Conservation (phyloP, 2,797 vertebrate species). For the Onychomys leucogaster region DNA sequence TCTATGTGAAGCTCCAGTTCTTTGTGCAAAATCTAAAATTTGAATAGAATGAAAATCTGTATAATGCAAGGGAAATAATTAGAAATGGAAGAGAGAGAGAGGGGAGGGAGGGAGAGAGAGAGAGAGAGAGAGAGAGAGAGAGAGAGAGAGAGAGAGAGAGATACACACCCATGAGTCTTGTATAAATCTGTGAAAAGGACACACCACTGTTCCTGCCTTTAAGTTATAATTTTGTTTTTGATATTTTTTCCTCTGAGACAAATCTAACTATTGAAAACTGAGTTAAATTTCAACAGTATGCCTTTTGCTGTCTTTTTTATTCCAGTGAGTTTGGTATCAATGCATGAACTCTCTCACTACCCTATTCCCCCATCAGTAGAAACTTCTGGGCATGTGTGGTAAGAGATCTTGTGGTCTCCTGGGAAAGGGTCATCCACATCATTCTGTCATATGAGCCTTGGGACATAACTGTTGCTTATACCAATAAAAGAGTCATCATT, state of each 20-base stretch:
- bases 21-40: not conserved
- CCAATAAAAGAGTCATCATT: not conserved
- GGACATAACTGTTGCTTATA: not conserved
- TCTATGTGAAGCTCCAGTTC: not conserved
- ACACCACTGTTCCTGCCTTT: not conserved
- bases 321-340: not conserved
- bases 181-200: not conserved
- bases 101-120: not conserved
- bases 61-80: not conserved
- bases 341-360: not conserved
- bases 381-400: not conserved
- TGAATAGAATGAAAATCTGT: not conserved
- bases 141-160: not conserved
- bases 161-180: not conserved
- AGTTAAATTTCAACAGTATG: not conserved
- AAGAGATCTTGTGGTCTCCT: not conserved
- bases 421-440: not conserved
- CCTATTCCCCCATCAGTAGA: not conserved
- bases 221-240: not conserved
- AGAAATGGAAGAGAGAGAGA: not conserved
- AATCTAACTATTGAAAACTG: not conserved
- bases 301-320: not conserved
- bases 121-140: not conserved
- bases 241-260: conserved; percentile 30
- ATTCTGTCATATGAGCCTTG: not conserved